These are phyloP conservation scores for Arizona elegans DNA, from an alignment of 2,113 vertebrate species.

Conservation along the genomic window DNA sequence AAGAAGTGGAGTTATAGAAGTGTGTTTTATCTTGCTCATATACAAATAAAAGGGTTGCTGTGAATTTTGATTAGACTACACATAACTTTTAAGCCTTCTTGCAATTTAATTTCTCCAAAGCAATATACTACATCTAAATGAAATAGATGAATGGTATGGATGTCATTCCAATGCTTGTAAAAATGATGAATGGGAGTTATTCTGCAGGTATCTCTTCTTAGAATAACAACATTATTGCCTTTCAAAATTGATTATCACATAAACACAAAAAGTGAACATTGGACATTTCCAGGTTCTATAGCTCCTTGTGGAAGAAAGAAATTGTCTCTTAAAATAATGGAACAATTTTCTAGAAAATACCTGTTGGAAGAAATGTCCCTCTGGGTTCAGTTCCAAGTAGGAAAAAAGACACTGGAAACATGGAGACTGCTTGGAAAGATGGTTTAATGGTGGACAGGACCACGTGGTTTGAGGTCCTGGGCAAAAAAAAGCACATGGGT, in stretches of 20 bases:
- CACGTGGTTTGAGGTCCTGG: too few species aligned
- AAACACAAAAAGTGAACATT: background rate
- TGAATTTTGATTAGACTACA: slow-evolving; percentile 47
- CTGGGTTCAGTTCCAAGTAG: too few species aligned
- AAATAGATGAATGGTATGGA: background rate
- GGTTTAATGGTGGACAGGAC: too few species aligned
- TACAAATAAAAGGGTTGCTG: slow-evolving; percentile 17
- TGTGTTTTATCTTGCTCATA: slow-evolving; percentile 41
- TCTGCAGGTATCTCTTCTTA: background rate
- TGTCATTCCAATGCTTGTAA: background rate
- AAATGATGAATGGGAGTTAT: background rate
- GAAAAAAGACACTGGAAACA: too few species aligned
- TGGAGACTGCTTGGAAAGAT: too few species aligned
- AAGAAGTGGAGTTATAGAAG: slow-evolving; percentile 41
- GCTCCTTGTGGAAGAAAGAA: background rate
- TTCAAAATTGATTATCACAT: slow-evolving; percentile 24
- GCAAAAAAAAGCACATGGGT: too few species aligned
- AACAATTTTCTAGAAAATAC: background rate
- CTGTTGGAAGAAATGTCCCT: too few species aligned
- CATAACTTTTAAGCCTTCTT: slow-evolving; percentile 23
- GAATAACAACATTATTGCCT: background rate
- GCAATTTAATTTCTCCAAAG: slow-evolving; percentile 2
- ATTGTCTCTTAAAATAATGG: background rate
- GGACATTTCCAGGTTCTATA: background rate
- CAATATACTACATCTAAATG: background rate